These are phyloP conservation scores for Sitta europaea DNA, from an alignment of 2,113 vertebrate genomes.

Conservation along the genomic window DNA sequence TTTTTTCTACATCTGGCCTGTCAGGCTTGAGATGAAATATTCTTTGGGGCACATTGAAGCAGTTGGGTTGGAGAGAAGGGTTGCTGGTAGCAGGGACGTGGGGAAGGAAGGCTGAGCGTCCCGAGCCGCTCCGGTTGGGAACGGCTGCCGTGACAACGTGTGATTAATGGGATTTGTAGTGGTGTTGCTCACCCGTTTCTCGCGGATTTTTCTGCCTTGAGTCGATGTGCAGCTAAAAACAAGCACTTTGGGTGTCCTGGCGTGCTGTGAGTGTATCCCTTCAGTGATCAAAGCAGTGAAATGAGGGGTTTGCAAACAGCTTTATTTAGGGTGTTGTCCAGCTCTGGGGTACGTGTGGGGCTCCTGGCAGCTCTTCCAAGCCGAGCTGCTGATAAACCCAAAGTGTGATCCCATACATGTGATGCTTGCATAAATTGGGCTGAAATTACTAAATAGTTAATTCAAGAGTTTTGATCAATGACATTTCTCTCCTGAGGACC, in stretches of 20 bases:
- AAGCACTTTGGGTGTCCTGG: rapidly evolving
- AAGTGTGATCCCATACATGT: rapidly evolving
- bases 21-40: neutral
- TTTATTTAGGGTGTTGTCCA: neutral
- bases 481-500: neutral
- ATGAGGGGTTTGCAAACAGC: neutral
- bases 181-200: neutral
- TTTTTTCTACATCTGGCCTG: conserved; percentile 4
- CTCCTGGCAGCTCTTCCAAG: neutral
- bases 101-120: neutral
- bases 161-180: neutral
- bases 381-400: rapidly evolving
- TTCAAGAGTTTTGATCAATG: rapidly evolving
- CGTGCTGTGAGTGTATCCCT: neutral
- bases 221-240: rapidly evolving
- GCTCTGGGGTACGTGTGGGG: rapidly evolving
- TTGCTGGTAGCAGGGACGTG: neutral
- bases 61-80: neutral
- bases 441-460: neutral
- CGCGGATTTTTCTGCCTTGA: neutral
- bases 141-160: neutral
- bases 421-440: neutral
- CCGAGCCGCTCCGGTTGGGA: rapidly evolving
- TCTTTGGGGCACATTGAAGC: neutral
- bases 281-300: neutral